Base-by-base conservation (phyloP, 2,797 vertebrate genomes). In the Thamnophis elegans region DNA sequence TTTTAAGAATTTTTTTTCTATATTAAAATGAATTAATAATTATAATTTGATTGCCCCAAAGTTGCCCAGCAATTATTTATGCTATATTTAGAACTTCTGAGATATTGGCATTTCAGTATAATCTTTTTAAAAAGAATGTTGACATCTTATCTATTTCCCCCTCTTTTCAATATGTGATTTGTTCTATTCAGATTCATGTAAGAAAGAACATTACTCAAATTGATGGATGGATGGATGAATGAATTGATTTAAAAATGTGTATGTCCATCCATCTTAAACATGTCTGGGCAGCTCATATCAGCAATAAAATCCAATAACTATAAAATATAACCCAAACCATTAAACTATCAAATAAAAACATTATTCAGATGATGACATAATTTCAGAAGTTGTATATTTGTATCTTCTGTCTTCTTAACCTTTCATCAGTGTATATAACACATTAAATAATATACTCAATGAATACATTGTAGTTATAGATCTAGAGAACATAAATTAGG, bases 1-100 rank as follows among this genome's bases (percentile, higher is more conserved):
- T 94, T 96, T 94, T 86, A 90, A 88, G 95, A 91, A 93, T 95
- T 88, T n/a, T 88, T n/a, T 94, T 92, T 93, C 87, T 95, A 53
- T n/a, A 93, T 96, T 96, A 94, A 91, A 92, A 88, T 88, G 90
- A 92, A 91, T 85, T 89, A 93, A 92, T 89, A 94, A 85, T 94
- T 94, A 73, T 95, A 85, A 94, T 94, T 93, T 68, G 85, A 93
- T 93, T 18, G 3, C 42, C 42, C 42, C 2, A 42, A 2, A 42
- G 42, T 4, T 42, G 42, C 28, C 36, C 60, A 93, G 28, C 68
- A 42, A 89, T 9, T 91, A 26, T 20, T 96, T 92, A 95, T 93
- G 95, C 93, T 56, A 47, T 73, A 90, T 58, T 90, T 87, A 42
- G 86, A 91, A 28, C 89, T 95, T 87, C 90, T 91, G 85, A 93